These are phyloP conservation scores for Bombylius major DNA, from an alignment of 2,888 invertebrate genomes.

Conservation along the genomic window DNA sequence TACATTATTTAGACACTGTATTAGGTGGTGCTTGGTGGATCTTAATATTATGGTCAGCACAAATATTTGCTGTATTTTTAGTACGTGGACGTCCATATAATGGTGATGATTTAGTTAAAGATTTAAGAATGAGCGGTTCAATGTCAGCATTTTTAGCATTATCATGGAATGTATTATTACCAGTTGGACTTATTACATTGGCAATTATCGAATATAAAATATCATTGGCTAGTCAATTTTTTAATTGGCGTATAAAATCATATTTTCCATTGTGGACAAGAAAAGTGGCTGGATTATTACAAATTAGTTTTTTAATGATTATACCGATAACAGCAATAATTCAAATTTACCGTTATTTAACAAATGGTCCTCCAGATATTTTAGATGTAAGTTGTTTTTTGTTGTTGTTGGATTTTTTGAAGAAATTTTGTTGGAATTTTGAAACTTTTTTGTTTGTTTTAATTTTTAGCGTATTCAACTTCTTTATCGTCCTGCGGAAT, in stretches of 20 bases:
- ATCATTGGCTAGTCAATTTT: slow-evolving; percentile 53
- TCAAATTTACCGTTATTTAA: slow-evolving; percentile 63
- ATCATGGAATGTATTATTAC: slow-evolving; percentile 78
- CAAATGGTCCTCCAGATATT: slow-evolving; percentile 73
- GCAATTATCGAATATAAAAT: slow-evolving; percentile 60
- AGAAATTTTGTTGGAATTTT: not conserved
- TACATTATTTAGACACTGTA: slow-evolving; percentile 75
- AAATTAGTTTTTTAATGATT: slow-evolving; percentile 60
- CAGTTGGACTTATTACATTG: slow-evolving; percentile 63
- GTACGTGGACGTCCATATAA: slow-evolving; percentile 78
- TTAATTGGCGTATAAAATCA: slow-evolving; percentile 52
- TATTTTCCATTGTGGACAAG: slow-evolving; percentile 74
- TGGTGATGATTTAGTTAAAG: slow-evolving; percentile 41
- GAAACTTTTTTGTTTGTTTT: not conserved
- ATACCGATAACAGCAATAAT: slow-evolving; percentile 45
- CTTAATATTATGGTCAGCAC: slow-evolving; percentile 59
- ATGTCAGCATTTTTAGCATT: slow-evolving; percentile 59
- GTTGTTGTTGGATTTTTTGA: too few relatives aligned
- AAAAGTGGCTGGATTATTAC: slow-evolving; percentile 63
- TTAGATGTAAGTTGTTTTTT: slow-evolving; percentile 51
- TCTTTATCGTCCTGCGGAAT: slow-evolving; percentile 62
- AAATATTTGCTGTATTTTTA: slow-evolving; percentile 72
- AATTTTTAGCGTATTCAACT: slow-evolving; percentile 61
- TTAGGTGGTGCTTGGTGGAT: slow-evolving; percentile 83
- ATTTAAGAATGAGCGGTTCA: slow-evolving; percentile 37